phyloP scores from a whole-genome alignment of 30 jellyfish, hydroid and myxozoan genomes.

The Pelagia noctiluca region DNA sequence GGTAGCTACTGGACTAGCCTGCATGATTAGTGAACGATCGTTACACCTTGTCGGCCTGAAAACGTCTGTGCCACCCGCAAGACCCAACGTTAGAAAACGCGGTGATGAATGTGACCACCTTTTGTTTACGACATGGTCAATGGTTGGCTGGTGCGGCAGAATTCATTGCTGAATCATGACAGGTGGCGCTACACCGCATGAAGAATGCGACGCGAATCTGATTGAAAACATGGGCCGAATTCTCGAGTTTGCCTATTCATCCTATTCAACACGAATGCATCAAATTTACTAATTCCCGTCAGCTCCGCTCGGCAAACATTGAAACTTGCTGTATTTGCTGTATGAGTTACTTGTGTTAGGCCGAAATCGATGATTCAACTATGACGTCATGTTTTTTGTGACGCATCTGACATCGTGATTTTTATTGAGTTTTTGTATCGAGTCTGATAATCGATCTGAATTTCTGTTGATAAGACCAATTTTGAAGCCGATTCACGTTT shows the following conservation, averaged over 20 bases:
- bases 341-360: too few species aligned
- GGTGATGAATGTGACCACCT: slow-evolving; percentile 66
- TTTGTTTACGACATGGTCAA: slow-evolving; percentile 31
- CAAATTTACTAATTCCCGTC: too few species aligned
- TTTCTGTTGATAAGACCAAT: too few species aligned
- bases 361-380: too few species aligned
- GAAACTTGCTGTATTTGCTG: too few species aligned
- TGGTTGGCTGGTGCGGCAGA: slow-evolving; percentile 33
- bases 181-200: slow-evolving; percentile 33
- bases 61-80: slow-evolving; percentile 18
- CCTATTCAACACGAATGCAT: background rate
- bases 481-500: too few species aligned
- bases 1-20: background rate
- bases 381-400: too few species aligned
- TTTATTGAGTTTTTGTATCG: too few species aligned
- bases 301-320: too few species aligned
- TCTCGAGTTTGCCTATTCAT: slow-evolving; percentile 2
- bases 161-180: slow-evolving; percentile 17
- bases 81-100: slow-evolving; percentile 22
- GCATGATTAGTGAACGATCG: slow-evolving; percentile 3
- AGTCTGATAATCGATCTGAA: too few species aligned
- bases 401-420: too few species aligned
- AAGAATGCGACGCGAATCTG: slow-evolving; percentile 24
- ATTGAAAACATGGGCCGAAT: background rate
- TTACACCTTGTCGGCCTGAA: slow-evolving; percentile 26